A percentile compares a stretch with the other conserved stretches of the same genome.
These are phyloP conservation scores for Papilio elwesi DNA, from an alignment of 2,888 invertebrate species.

Conservation along the genomic window DNA sequence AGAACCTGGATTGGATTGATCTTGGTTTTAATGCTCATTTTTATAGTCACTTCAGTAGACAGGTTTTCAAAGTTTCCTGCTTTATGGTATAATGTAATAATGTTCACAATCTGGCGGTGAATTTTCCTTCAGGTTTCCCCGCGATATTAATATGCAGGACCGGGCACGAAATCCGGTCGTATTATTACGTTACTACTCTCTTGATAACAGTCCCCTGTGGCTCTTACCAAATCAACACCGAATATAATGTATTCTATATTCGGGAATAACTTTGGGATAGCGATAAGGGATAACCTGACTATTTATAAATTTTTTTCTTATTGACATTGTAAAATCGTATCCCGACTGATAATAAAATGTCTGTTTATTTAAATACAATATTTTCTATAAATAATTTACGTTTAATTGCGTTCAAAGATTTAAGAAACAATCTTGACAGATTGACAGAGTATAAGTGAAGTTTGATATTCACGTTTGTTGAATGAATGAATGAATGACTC, in stretches of 20 bases:
- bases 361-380: too few species aligned
- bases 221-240: slow-evolving; percentile 22
- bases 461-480: not conserved
- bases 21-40: not conserved
- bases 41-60: not conserved
- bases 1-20: too few species aligned
- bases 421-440: not conserved
- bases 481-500: not conserved
- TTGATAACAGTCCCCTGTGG: slow-evolving; percentile 25
- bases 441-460: not conserved
- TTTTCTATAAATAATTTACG: too few species aligned
- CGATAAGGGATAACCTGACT: not conserved
- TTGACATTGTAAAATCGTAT: too few species aligned
- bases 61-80: not conserved
- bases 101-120: not conserved
- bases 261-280: not conserved
- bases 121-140: not conserved
- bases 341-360: too few species aligned
- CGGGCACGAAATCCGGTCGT: slow-evolving; percentile 10
- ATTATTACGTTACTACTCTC: slow-evolving; percentile 23
- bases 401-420: too few species aligned
- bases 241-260: slow-evolving; percentile 10
- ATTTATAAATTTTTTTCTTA: too few species aligned
- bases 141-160: slow-evolving; percentile 21
- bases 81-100: not conserved